Evolutionary conservation across 2,113 vertebrate species (phyloP).

Genomic region (Oncorhynchus masou): DNA sequence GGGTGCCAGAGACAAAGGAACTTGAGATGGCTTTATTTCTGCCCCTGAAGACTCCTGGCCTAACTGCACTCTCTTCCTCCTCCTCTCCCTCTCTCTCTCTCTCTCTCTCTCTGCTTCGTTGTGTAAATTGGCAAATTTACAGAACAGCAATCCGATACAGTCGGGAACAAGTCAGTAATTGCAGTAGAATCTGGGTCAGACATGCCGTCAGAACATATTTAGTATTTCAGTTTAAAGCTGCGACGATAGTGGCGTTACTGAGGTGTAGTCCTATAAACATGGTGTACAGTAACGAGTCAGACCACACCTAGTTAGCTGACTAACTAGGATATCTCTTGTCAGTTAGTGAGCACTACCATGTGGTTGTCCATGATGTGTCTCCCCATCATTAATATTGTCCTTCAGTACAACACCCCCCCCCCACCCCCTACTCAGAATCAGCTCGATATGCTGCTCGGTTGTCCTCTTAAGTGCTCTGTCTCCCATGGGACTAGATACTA

Average conservation of each 20-base stretch:
- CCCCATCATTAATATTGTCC: conserved; percentile 4
- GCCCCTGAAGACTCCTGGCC: not conserved
- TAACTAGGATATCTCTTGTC: not conserved
- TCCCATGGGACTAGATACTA: not conserved
- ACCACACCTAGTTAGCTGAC: conserved; percentile 1
- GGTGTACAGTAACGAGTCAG: no score
- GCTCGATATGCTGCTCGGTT: not conserved
- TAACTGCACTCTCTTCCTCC: not conserved
- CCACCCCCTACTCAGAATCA: not conserved
- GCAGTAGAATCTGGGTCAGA: conserved; percentile 53
- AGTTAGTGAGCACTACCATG: not conserved
- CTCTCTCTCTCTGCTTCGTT: not conserved
- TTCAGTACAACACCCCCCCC: not conserved
- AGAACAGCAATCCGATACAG: not conserved
- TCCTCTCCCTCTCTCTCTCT: not conserved
- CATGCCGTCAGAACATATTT: conserved; percentile 1
- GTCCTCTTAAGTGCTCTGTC: not conserved
- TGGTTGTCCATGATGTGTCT: not conserved
- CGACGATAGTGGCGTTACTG: no score
- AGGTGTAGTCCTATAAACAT: not conserved
- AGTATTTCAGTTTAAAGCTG: conserved; percentile 9
- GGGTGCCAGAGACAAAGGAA: conserved; percentile 22
- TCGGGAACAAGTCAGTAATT: not conserved
- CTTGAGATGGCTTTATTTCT: conserved; percentile 5
- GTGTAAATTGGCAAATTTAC: conserved; percentile 10